A percentile compares a stretch with the other conserved stretches of the same genome.
Conservation (phyloP, 2,888 invertebrate genomes). For the Eupeodes luniger region DNA sequence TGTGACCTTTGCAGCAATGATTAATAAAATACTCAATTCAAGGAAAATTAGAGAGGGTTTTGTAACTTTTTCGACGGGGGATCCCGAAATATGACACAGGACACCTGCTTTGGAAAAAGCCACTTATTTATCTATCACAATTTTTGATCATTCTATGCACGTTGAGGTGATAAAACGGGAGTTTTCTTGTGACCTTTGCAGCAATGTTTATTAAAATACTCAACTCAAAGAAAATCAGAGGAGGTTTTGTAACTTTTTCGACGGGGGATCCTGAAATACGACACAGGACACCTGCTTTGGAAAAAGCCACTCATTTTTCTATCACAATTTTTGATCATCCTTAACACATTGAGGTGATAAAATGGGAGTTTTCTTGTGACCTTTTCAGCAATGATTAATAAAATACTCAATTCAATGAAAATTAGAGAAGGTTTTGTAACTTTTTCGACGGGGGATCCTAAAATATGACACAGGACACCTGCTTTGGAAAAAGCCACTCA, state of each 20-base stretch:
- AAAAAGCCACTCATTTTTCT: too few species aligned
- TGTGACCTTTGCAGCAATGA: too few species aligned
- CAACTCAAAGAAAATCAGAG: not conserved
- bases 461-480: too few species aligned
- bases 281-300: not conserved
- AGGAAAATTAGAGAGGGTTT: not conserved
- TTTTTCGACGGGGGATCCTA: too few species aligned
- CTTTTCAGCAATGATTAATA: too few species aligned
- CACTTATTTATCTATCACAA: constrained; percentile 5
- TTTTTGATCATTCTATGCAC: not conserved
- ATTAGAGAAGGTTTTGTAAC: too few species aligned
- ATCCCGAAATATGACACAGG: not conserved
- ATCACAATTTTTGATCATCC: too few species aligned
- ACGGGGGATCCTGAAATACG: not conserved
- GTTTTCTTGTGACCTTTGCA: constrained; percentile 13
- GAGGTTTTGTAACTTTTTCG: not conserved
- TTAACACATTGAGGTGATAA: too few species aligned
- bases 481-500: too few species aligned
- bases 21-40: not conserved
- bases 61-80: constrained; percentile 15
- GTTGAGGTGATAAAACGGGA: not conserved
- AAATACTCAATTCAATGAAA: too few species aligned
- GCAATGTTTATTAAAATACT: not conserved
- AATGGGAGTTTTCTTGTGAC: too few species aligned
- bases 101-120: constrained; percentile 11